Evolutionary conservation across 1,140 invertebrate species (phyloP).

Genomic region (Phenacoccus solenopsis): DNA sequence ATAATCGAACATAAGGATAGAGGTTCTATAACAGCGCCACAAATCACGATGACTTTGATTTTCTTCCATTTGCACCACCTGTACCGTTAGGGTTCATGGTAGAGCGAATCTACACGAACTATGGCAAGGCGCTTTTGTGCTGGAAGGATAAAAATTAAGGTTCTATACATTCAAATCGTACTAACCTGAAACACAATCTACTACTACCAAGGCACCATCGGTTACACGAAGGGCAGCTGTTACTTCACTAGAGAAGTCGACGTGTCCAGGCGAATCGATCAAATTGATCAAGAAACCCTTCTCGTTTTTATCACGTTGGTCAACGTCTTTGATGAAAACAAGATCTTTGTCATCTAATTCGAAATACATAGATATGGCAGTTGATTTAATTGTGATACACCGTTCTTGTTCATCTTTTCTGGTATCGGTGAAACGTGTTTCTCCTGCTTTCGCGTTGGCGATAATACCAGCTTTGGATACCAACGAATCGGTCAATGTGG

Average conservation of each 20-base stretch:
- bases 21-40: conserved; percentile 21
- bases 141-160: background rate
- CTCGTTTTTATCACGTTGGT: conserved; percentile 77
- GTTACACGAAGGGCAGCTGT: conserved; percentile 97
- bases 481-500: conserved; percentile 96
- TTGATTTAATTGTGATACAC: conserved; percentile 99
- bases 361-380: conserved; percentile 99
- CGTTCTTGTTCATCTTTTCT: conserved; percentile 98
- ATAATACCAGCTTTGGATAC: conserved; percentile 99
- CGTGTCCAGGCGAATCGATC: conserved; percentile 98
- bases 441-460: conserved; percentile 93
- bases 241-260: conserved; percentile 98
- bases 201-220: conserved; percentile 96
- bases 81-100: conserved; percentile 16
- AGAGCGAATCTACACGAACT: background rate
- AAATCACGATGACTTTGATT: conserved; percentile 13
- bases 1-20: conserved; percentile 24
- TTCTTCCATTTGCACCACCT: conserved; percentile 23
- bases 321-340: conserved; percentile 73
- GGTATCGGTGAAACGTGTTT: conserved; percentile 98
- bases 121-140: background rate
- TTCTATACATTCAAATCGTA: background rate
- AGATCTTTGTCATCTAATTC: conserved; percentile 86
- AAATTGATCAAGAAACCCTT: conserved; percentile 98
- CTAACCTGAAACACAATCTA: conserved; percentile 96